Base-by-base conservation (phyloP, 2,888 invertebrate species). In the Athalia circularis region DNA sequence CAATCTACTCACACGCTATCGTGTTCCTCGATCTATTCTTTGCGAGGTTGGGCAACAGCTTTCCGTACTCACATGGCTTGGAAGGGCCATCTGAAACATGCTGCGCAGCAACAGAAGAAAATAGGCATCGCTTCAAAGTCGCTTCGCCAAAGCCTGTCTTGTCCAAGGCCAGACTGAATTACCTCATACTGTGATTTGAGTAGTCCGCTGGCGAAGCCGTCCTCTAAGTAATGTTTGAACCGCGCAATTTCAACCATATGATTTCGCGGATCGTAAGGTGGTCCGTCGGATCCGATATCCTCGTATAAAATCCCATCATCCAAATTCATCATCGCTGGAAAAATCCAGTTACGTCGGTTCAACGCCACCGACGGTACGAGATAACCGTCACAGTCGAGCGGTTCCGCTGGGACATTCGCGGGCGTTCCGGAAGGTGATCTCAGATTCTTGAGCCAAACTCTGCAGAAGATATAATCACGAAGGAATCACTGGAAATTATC, bases 11-110 rank as follows among this genome's bases (percentile, higher is more conserved):
- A 91, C 90, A 91, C 52, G 90, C 88, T 48, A 87, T 84, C 50
- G 90, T 80, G 82, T 91, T 90, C 65, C 85, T 87, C 79, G 91
- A 91, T n/a, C 90, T 85, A 82, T 91, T 91, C 81, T 90, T 91
- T 2, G 82, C 77, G 81, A 88, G 89, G 80, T 91, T 91, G 80
- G 84, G 82, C 57, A 85, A 84, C n/a, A 83, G 65, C 13, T 81
- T 81, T 15, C 90, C 91, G 68, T 86, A 87, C 6, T 84, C 82
- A 82, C 88, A 88, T 43, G 43, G 29, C 45, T 54, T 65, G 15
- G 48, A 7, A 61, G 3, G 6, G 89, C 90, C 78, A 87, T 83
- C 4, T 88, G 86, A 80, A 90, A 89, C 62, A 8, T n/a, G 57
- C 57, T 8, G 11, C 13, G 13, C 0, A 5, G 15, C n/a, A 15